Percentiles rank a stretch among this genome's conserved stretches.
Evolutionary conservation across 2,113 vertebrate genomes (phyloP).

Genomic region (Formicarius rufipectus): DNA sequence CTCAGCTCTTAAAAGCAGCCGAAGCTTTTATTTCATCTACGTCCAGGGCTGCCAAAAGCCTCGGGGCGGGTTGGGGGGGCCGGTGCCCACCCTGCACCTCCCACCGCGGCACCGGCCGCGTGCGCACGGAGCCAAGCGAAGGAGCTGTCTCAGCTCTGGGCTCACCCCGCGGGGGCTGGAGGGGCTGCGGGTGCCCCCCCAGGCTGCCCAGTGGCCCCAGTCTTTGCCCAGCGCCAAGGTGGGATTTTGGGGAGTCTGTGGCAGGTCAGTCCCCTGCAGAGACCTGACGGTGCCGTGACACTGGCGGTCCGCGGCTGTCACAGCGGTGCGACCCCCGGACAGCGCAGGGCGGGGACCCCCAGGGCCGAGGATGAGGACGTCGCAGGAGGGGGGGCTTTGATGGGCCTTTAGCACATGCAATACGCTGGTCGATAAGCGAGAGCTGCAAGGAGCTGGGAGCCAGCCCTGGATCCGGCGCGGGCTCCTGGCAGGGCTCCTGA

Average conservation of each 20-base stretch:
- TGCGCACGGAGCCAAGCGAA: background rate
- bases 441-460: background rate
- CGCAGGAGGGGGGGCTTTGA: background rate
- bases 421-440: background rate
- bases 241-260: rapidly evolving
- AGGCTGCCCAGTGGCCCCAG: rapidly evolving
- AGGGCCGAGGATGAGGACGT: background rate
- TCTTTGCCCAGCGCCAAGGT: background rate
- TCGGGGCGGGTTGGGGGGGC: background rate
- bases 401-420: slow-evolving; percentile 30
- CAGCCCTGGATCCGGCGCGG: rapidly evolving
- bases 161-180: background rate
- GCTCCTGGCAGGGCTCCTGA: background rate
- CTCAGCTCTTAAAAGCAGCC: slow-evolving; percentile 48
- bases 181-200: background rate
- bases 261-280: background rate
- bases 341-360: background rate
- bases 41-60: background rate
- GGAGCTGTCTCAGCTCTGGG: background rate
- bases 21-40: slow-evolving; percentile 56
- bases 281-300: background rate
- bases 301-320: background rate
- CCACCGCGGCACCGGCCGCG: too few relatives aligned
- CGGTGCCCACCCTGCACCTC: background rate
- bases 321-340: background rate